A percentile compares a stretch with the other conserved stretches of the same genome.
phyloP scores from a whole-genome alignment of 92 coral and sea anemone species.

The Phenganax subtilis region DNA sequence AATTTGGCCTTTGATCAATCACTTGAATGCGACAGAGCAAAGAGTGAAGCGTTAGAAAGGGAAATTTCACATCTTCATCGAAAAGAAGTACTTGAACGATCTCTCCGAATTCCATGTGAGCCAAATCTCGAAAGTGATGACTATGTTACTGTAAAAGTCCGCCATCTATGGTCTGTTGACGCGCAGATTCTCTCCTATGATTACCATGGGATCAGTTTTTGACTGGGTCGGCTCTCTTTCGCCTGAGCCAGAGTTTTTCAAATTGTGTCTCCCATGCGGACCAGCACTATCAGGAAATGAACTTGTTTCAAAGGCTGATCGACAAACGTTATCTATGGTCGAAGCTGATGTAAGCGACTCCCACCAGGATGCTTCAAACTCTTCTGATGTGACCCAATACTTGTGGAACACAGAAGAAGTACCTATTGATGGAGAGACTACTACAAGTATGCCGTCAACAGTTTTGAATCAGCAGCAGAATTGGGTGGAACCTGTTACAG shows the following conservation, averaged over 20 bases:
- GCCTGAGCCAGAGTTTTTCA: neutral
- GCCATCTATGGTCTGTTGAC: neutral
- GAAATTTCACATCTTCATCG: conserved; percentile 18
- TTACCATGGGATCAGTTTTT: neutral
- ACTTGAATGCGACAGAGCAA: conserved; percentile 39
- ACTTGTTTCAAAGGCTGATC: conserved; percentile 19
- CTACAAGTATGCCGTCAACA: too few species aligned
- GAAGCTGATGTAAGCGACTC: conserved; percentile 17
- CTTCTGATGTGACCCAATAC: too few species aligned
- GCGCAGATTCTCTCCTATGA: neutral
- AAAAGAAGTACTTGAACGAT: conserved; percentile 41
- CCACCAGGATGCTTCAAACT: too few species aligned
- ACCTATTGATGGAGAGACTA: too few species aligned
- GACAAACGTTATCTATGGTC: conserved; percentile 42
- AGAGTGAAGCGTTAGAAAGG: conserved; percentile 3
- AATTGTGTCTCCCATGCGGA: conserved; percentile 15
- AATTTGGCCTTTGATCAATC: conserved; percentile 37
- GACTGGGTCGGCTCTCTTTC: neutral
- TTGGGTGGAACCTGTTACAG: conserved; percentile 29
- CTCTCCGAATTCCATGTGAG: conserved; percentile 41
- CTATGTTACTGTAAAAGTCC: conserved; percentile 24
- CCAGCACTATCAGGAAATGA: neutral
- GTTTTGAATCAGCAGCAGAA: too few species aligned
- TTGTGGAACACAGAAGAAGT: too few species aligned
- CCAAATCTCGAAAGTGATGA: conserved; percentile 20